These are phyloP conservation scores for Potamarius usumacintae DNA, from an alignment of 2,113 vertebrate genomes.

Conservation along the genomic window DNA sequence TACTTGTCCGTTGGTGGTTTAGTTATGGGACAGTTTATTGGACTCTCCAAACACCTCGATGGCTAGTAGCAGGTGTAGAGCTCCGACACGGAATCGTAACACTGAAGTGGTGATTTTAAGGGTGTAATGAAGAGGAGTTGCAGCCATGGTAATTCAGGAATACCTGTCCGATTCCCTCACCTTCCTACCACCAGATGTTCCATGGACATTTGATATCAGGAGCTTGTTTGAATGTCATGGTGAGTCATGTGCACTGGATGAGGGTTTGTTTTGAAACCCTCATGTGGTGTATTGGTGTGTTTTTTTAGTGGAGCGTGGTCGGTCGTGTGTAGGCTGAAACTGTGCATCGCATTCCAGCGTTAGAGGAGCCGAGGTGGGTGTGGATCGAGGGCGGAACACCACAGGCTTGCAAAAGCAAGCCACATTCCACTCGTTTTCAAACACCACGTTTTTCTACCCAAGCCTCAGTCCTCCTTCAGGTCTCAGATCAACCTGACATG, in stretches of 20 bases:
- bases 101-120: neutral
- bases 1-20: neutral
- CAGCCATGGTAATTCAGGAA: neutral
- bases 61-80: neutral
- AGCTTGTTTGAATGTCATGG: neutral
- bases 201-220: neutral
- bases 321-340: slow-evolving; percentile 20
- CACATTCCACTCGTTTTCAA: slow-evolving; percentile 30
- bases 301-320: slow-evolving; percentile 8
- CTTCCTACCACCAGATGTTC: neutral
- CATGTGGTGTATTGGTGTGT: slow-evolving; percentile 4
- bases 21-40: neutral
- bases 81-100: neutral
- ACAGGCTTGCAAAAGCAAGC: slow-evolving; percentile 36
- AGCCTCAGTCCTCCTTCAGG: neutral
- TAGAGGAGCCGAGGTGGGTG: slow-evolving; percentile 35
- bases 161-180: no score
- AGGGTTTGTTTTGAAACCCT: neutral
- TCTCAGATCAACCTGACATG: neutral
- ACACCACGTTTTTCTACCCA: neutral
- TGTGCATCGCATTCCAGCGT: slow-evolving; percentile 47
- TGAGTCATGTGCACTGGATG: no score
- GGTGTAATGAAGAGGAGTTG: neutral
- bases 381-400: slow-evolving; percentile 42
- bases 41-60: neutral